These are phyloP conservation scores for Cyaniris semiargus DNA, from an alignment of 2,888 invertebrate genomes.

Conservation along the genomic window DNA sequence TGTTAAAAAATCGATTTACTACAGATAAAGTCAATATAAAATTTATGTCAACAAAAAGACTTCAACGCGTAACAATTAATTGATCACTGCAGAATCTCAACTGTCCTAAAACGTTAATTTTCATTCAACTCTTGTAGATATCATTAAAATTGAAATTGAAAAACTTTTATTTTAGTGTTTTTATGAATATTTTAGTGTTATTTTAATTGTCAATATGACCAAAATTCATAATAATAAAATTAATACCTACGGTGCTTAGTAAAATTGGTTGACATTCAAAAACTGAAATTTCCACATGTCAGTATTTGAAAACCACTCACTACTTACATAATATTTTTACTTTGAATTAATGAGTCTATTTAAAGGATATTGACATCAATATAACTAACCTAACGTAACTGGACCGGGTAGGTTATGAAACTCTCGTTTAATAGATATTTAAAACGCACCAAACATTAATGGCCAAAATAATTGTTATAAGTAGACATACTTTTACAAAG, in stretches of 20 bases:
- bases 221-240: not conserved
- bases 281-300: not conserved
- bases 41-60: conserved; percentile 63
- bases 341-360: too few species aligned
- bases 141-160: not conserved
- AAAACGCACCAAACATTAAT: too few species aligned
- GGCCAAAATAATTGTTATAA: too few species aligned
- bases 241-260: not conserved
- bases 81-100: not conserved
- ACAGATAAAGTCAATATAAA: conserved; percentile 29
- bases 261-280: not conserved
- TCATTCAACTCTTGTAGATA: not conserved
- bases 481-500: too few species aligned
- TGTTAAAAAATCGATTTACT: not conserved
- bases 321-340: too few species aligned
- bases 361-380: too few species aligned
- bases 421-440: too few species aligned
- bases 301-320: not conserved
- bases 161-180: not conserved
- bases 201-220: not conserved
- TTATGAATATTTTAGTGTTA: not conserved
- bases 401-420: too few species aligned
- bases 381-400: too few species aligned
- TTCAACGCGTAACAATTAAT: conserved; percentile 63
- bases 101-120: not conserved